Conservation (phyloP, 2,888 invertebrate genomes). For the Masnerella sp. region DNA sequence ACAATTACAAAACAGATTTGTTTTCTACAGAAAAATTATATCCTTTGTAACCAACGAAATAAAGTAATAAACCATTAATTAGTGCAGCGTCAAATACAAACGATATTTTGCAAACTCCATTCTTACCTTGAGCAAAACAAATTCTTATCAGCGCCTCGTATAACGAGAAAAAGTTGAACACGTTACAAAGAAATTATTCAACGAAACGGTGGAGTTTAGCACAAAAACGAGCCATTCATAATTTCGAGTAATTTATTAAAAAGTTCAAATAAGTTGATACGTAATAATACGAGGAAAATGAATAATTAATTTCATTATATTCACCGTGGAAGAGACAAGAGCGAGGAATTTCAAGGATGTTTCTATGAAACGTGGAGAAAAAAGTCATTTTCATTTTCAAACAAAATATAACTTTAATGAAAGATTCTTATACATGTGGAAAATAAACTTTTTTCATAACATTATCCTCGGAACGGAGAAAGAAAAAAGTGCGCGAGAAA, state of each 20-base stretch:
- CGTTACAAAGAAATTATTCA: slow-evolving; percentile 57
- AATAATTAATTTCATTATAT: slow-evolving; percentile 60
- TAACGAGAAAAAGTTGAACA: slow-evolving; percentile 56
- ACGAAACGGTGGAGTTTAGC: slow-evolving; percentile 48
- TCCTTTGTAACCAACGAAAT: slow-evolving; percentile 23
- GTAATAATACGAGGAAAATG: slow-evolving; percentile 57
- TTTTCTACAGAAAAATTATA: slow-evolving; percentile 40
- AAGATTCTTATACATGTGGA: slow-evolving; percentile 54
- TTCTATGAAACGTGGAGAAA: slow-evolving; percentile 42
- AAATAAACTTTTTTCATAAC: slow-evolving; percentile 59
- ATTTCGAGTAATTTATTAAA: slow-evolving; percentile 55
- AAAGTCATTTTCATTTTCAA: slow-evolving; percentile 54
- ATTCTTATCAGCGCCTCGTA: slow-evolving; percentile 47
- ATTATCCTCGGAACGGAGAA: slow-evolving; percentile 28
- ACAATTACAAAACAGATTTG: too few species aligned
- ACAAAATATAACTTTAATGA: slow-evolving; percentile 58
- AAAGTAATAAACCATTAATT: slow-evolving; percentile 51
- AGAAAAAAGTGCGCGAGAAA: slow-evolving; percentile 10
- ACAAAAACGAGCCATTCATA: slow-evolving; percentile 45
- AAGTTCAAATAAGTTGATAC: slow-evolving; percentile 56
- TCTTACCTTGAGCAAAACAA: slow-evolving; percentile 47
- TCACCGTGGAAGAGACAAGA: slow-evolving; percentile 29
- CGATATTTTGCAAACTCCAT: slow-evolving; percentile 47
- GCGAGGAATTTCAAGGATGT: slow-evolving; percentile 52
- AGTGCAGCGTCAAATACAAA: slow-evolving; percentile 27